These are phyloP conservation scores for Drosophila willistoni DNA, from an alignment of 1,140 invertebrate species.

Conservation along the genomic window DNA sequence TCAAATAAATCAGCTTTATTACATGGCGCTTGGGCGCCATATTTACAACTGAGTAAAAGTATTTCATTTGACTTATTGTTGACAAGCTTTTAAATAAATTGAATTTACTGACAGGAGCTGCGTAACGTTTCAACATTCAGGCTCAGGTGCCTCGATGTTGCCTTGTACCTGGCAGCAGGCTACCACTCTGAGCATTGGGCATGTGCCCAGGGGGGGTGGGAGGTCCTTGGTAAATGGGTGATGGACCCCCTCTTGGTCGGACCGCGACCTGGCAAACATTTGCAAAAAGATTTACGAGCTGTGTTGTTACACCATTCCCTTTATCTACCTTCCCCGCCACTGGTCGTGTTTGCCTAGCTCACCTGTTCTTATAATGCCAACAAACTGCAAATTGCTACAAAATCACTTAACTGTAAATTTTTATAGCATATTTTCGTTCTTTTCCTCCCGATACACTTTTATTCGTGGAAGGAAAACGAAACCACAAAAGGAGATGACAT, in stretches of 20 bases:
- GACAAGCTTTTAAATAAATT: constrained; percentile 72
- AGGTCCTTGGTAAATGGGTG: background rate
- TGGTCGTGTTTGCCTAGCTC: constrained; percentile 16
- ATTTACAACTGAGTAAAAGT: constrained; percentile 60
- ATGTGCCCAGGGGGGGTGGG: background rate
- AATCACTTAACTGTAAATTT: constrained; percentile 70
- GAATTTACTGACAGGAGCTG: constrained; percentile 55
- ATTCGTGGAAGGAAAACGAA: constrained; percentile 30
- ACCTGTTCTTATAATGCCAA: constrained; percentile 52
- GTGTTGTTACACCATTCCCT: background rate
- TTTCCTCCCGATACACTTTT: background rate
- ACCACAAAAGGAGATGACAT: constrained; percentile 1
- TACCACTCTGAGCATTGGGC: background rate
- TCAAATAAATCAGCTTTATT: constrained; percentile 65
- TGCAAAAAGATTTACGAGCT: constrained; percentile 59
- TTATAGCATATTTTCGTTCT: constrained; percentile 55
- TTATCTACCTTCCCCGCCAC: background rate
- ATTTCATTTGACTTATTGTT: constrained; percentile 71
- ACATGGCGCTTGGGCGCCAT: constrained; percentile 36
- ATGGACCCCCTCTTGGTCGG: background rate
- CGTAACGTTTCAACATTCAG: constrained; percentile 10
- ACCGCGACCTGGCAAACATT: constrained; percentile 52
- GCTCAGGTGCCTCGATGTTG: background rate
- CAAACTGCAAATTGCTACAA: constrained; percentile 71
- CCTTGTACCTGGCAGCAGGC: constrained; percentile 9